phyloP scores from a whole-genome alignment of 2,113 vertebrate genomes.

The Lampris incognitus region DNA sequence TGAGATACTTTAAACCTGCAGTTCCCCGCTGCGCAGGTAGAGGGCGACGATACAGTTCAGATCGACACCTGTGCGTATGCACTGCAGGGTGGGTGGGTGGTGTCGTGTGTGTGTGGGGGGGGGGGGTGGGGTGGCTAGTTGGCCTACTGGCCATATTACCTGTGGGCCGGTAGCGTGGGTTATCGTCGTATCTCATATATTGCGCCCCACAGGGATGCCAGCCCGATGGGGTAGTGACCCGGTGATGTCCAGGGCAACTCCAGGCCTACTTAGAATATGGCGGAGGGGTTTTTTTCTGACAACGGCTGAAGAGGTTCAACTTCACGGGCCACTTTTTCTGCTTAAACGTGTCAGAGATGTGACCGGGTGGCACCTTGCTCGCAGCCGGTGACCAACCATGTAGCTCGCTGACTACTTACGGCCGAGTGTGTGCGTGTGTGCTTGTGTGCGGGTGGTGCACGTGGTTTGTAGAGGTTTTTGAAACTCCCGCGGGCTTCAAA shows the following conservation, averaged over 20 bases:
- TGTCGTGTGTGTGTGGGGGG: too few relatives aligned
- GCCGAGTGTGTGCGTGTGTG: background rate
- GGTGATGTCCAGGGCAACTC: background rate
- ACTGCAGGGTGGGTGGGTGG: too few relatives aligned
- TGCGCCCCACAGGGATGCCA: too few relatives aligned
- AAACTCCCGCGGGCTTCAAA: background rate
- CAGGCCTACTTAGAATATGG: background rate
- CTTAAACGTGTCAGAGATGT: background rate
- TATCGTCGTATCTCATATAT: too few relatives aligned
- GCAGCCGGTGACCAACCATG: background rate
- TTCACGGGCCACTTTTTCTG: background rate
- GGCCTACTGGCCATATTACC: too few relatives aligned
- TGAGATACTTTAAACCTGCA: conserved; percentile 34
- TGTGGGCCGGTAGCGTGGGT: too few relatives aligned
- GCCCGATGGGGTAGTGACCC: too few relatives aligned
- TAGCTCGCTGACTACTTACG: background rate
- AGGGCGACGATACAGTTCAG: conserved; percentile 51
- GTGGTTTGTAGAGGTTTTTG: background rate
- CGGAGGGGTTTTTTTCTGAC: too few relatives aligned
- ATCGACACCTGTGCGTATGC: background rate
- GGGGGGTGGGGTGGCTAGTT: too few relatives aligned
- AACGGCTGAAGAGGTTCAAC: background rate
- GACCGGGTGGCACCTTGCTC: background rate
- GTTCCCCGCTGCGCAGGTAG: conserved; percentile 31
- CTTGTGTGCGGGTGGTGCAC: background rate